These are phyloP conservation scores for Epinephelus fuscoguttatus DNA, from an alignment of 2,113 vertebrate species.

Conservation along the genomic window DNA sequence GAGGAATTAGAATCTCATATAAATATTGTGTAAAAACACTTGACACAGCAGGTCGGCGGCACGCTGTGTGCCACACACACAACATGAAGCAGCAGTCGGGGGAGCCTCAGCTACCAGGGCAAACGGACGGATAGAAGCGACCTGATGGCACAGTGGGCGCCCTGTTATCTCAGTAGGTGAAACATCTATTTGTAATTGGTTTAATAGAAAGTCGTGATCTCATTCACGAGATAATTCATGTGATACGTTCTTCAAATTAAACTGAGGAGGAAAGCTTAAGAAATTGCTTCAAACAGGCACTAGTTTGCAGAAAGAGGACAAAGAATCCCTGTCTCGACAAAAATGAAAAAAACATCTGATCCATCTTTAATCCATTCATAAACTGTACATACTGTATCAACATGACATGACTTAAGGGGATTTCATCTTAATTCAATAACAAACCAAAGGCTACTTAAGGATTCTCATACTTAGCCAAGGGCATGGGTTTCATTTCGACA, in stretches of 20 bases:
- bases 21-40: constrained; percentile 3
- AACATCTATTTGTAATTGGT: background rate
- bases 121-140: background rate
- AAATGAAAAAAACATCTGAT: background rate
- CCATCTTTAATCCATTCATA: constrained; percentile 6
- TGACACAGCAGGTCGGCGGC: constrained; percentile 13
- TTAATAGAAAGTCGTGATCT: constrained; percentile 11
- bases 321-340: background rate
- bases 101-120: background rate
- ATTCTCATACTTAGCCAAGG: background rate
- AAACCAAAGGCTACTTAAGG: background rate
- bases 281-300: background rate
- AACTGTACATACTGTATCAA: background rate
- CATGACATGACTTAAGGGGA: background rate
- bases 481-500: too few relatives aligned
- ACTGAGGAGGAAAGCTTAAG: background rate
- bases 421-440: background rate
- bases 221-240: constrained; percentile 6
- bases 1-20: background rate
- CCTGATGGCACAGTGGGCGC: background rate
- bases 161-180: constrained; percentile 34
- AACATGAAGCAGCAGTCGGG: background rate
- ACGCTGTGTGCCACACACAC: background rate
- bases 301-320: background rate
- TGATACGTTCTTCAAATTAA: constrained; percentile 13